Evolutionary conservation across 2,797 vertebrate genomes (phyloP).

Genomic region (Apogon hyalosoma): DNA sequence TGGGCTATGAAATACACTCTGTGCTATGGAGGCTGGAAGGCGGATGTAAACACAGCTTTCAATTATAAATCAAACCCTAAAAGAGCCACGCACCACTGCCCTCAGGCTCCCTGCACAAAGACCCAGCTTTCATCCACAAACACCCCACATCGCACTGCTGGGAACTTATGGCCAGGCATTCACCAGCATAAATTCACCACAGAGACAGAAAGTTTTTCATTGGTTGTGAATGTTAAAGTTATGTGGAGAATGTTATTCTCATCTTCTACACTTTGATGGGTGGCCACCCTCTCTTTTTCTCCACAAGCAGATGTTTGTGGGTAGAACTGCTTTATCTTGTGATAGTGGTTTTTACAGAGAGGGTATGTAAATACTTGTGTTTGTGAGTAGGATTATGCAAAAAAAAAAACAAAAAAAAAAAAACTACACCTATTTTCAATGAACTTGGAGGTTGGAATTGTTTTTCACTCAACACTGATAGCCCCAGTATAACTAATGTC

Average conservation of each 20-base stretch:
- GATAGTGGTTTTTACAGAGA: background rate
- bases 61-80: constrained; percentile 78
- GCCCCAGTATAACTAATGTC: too few species aligned
- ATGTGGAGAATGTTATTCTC: constrained; percentile 45
- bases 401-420: too few species aligned
- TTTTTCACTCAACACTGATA: too few species aligned
- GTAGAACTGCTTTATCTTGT: background rate
- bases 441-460: too few species aligned
- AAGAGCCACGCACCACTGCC: constrained; percentile 60
- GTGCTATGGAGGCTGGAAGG: constrained; percentile 51
- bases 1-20: constrained; percentile 53
- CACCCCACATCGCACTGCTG: constrained; percentile 37
- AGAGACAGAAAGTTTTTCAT: constrained; percentile 36
- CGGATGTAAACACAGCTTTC: constrained; percentile 78
- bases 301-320: background rate
- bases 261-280: constrained; percentile 28
- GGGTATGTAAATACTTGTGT: background rate
- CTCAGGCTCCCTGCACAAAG: constrained; percentile 62
- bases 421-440: too few species aligned
- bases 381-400: too few species aligned
- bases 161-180: constrained; percentile 46
- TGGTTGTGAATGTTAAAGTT: constrained; percentile 24
- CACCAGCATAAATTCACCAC: constrained; percentile 33
- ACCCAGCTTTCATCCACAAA: constrained; percentile 54
- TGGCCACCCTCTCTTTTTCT: background rate